These are phyloP conservation scores for Cyanoderma ruficeps DNA, from an alignment of 2,113 vertebrate genomes.

Conservation along the genomic window DNA sequence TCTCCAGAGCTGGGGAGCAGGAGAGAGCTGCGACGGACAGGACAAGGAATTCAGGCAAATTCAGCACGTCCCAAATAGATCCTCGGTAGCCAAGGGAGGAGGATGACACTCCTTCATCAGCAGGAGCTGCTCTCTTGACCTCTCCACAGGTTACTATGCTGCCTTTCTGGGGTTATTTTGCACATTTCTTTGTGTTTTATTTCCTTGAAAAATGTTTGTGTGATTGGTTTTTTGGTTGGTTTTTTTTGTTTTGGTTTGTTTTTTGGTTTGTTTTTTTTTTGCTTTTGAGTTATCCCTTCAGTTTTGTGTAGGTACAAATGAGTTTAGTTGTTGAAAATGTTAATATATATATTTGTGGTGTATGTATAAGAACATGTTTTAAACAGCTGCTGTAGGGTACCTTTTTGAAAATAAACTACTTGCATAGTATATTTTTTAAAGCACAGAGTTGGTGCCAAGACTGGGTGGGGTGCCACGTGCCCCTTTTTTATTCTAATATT, in stretches of 20 bases:
- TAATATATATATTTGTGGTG: conserved; percentile 80
- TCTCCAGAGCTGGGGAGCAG: not conserved
- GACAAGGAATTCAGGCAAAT: conserved; percentile 23
- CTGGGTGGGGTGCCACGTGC: conserved; percentile 51
- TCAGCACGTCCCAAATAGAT: conserved; percentile 63
- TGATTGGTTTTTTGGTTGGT: not conserved
- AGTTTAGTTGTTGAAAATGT: conserved; percentile 80
- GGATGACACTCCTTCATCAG: conserved; percentile 30
- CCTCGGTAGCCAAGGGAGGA: conserved; percentile 44
- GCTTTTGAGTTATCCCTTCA: conserved; percentile 52
- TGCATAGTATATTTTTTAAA: conserved; percentile 76
- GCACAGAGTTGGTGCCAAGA: conserved; percentile 78
- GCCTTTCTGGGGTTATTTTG: conserved; percentile 59
- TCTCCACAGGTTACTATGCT: conserved; percentile 49
- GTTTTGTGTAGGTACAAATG: conserved; percentile 80
- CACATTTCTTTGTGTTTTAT: conserved; percentile 41
- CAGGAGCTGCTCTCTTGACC: conserved; percentile 42
- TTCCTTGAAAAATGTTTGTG: conserved; percentile 51
- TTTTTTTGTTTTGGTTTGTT: not conserved
- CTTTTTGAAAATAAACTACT: conserved; percentile 72
- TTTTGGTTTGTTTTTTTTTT: not conserved
- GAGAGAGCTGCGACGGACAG: not conserved
- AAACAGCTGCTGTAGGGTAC: conserved; percentile 80
- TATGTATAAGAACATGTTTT: conserved; percentile 73
- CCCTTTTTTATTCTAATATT: conserved; percentile 58